Evolutionary conservation across 2,113 vertebrate genomes (phyloP).

Genomic region (Daphoenositta chrysoptera): DNA sequence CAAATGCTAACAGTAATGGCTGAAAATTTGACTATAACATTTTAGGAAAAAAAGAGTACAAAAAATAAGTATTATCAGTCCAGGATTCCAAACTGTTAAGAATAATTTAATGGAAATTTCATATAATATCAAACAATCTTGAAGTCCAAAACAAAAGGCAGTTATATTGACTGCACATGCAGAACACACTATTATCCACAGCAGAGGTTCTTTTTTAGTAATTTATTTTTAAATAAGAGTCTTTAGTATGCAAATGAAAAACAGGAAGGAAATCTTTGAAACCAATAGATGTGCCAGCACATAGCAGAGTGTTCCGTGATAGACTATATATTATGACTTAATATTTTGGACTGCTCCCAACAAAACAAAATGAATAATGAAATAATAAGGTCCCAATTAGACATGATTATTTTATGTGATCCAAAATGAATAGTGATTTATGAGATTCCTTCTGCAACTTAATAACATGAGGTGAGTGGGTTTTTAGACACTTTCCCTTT

Average conservation of each 20-base stretch:
- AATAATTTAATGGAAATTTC: not conserved
- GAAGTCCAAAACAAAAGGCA: not conserved
- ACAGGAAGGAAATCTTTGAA: not conserved
- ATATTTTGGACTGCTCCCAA: not conserved
- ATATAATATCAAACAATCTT: not conserved
- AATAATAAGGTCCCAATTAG: constrained; percentile 21
- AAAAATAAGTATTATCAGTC: not conserved
- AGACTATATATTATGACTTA: constrained; percentile 4
- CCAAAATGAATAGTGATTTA: constrained; percentile 29
- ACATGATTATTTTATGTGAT: not conserved
- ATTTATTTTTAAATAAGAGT: not conserved
- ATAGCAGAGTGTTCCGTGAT: not conserved
- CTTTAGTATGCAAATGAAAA: not conserved
- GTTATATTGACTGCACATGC: not conserved
- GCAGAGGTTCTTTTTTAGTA: not conserved
- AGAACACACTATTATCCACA: not conserved
- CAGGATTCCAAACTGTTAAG: not conserved
- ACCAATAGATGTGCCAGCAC: not conserved
- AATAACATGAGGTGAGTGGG: constrained; percentile 1
- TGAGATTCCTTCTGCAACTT: not conserved
- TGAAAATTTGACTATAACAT: not conserved
- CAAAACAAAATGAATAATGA: constrained; percentile 13
- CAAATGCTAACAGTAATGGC: not conserved
- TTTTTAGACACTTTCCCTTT: not conserved
- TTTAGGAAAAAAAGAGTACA: not conserved